Conservation (phyloP, 1,140 invertebrate species). For the Diploscapter pachys region DNA sequence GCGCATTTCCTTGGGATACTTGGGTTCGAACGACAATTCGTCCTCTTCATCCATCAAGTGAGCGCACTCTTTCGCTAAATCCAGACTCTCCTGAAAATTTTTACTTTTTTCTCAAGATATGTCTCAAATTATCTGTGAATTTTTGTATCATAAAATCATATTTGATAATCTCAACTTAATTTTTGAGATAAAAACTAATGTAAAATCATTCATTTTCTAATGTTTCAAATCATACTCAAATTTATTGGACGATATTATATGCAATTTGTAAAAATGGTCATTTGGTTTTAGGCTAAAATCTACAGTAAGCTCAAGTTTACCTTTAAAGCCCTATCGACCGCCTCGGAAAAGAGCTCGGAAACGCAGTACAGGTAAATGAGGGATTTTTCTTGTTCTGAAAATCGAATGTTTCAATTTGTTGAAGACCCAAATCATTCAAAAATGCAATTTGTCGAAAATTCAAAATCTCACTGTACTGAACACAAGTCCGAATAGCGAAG, state of each 20-base stretch:
- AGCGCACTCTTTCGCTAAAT: constrained; percentile 82
- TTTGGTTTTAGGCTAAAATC: background rate
- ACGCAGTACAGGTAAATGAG: constrained; percentile 81
- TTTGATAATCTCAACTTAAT: too few species aligned
- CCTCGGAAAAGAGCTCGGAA: constrained; percentile 82
- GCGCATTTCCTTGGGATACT: constrained; percentile 66
- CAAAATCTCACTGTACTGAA: constrained; percentile 50
- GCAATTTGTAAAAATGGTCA: background rate
- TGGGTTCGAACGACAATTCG: background rate
- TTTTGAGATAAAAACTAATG: too few species aligned
- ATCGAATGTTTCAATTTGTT: background rate
- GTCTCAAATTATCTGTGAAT: too few species aligned
- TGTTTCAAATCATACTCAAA: too few species aligned
- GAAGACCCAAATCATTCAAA: background rate
- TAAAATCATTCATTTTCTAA: too few species aligned
- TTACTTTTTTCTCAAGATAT: too few species aligned
- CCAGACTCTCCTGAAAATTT: constrained; percentile 68
- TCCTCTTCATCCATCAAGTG: constrained; percentile 63
- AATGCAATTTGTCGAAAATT: background rate
- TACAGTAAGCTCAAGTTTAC: background rate
- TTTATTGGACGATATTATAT: too few species aligned
- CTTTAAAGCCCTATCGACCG: constrained; percentile 80
- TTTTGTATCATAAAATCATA: too few species aligned
- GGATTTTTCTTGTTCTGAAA: constrained; percentile 66
- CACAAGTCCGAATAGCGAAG: constrained; percentile 63